Base-by-base conservation (phyloP, 2,797 vertebrate genomes). In the Natrix natrix region DNA sequence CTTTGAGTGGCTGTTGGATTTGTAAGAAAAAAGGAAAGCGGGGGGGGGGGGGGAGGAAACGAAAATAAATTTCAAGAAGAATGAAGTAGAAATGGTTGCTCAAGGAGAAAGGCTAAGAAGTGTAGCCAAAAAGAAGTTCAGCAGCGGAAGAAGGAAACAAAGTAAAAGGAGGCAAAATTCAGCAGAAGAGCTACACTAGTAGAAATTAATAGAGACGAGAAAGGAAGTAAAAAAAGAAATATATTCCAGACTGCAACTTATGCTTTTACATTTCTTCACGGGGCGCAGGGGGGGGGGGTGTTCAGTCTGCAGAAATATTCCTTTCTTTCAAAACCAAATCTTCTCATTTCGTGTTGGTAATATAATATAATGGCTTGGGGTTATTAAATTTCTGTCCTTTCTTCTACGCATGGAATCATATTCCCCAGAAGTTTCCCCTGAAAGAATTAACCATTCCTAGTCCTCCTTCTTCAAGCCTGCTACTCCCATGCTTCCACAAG, bases 1-100 rank as follows among this genome's bases (percentile, higher is more conserved):
- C 83, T 88, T 28, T 57, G 69, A 94, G 94, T 26, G 94, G 52
- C 87, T 92, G 24, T 66, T 66, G 91, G 59, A 28, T 93, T 86
- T 95, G 90, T 2, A 12, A 91, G 89, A 56, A 91, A 69, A 91
- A 60, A 91, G 94, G 91, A 66, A 5, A 94, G 48, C 2, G 8
- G 16, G 93, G 92, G 88, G 7, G 8, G 16, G 93, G 92, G 88
- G 69, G 86, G 89, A 91, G 88, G 78, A 57, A 4, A 59, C 32
- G 63, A 55, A 22, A 48, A 14, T 56, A 66, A 69, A 37, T 43
- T 28, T 78, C 37, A 1, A 61, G 66, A 66, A 11, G 69, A 83
- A 57, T 26, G 4, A 16, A 14, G 16, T 48, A 60, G 37, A 90
- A 28, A 57, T 48, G 83, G 17, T 61, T 63, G 17, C 52, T 52